Conservation (phyloP, 2,797 vertebrate genomes). For the Meda fulgida region DNA sequence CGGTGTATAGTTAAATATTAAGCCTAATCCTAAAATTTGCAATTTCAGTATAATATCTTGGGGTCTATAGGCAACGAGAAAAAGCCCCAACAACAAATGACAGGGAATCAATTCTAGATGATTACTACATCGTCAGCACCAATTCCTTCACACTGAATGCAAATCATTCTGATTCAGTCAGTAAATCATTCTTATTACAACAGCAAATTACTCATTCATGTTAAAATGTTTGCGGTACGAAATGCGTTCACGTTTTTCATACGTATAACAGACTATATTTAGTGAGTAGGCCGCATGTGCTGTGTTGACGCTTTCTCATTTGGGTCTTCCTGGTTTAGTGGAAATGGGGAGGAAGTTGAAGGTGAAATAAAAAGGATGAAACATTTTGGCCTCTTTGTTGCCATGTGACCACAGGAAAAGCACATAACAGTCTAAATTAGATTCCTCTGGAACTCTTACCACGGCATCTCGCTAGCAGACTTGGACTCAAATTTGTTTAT, state of each 20-base stretch:
- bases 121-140: background rate
- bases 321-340: conserved; percentile 77
- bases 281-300: conserved; percentile 66
- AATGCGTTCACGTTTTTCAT: conserved; percentile 55
- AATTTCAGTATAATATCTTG: background rate
- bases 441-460: conserved; percentile 1
- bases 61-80: background rate
- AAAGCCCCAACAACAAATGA: background rate
- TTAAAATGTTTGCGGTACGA: background rate
- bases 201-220: background rate
- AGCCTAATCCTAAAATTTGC: background rate
- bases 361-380: conserved; percentile 64
- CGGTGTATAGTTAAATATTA: background rate
- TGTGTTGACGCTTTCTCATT: conserved; percentile 75
- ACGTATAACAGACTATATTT: conserved; percentile 72
- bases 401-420: conserved; percentile 67
- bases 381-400: conserved; percentile 54
- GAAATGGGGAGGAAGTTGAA: conserved; percentile 79
- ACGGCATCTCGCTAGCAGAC: too few relatives aligned
- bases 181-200: background rate
- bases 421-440: conserved; percentile 65
- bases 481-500: background rate
- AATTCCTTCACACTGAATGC: background rate
- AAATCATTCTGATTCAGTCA: background rate
- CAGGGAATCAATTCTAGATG: background rate